Conservation (phyloP, 1,140 invertebrate genomes). For the Pissodes strobi region DNA sequence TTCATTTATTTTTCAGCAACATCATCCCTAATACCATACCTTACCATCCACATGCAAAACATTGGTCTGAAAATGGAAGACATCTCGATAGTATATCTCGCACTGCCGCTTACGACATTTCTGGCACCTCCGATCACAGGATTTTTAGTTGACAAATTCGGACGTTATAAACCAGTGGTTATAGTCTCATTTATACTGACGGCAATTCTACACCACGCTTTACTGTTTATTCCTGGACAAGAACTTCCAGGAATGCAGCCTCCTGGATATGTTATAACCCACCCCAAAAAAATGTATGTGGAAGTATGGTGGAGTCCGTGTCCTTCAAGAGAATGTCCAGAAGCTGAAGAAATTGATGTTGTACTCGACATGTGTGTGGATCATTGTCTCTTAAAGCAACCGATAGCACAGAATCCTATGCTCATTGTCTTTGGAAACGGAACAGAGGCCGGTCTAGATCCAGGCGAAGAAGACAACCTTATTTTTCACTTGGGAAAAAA, state of each 20-base stretch:
- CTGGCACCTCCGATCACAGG: conserved; percentile 78
- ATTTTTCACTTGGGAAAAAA: conserved; percentile 60
- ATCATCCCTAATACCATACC: conserved; percentile 77
- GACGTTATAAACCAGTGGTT: conserved; percentile 78
- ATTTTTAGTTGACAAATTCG: conserved; percentile 79
- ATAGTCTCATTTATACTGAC: conserved; percentile 73
- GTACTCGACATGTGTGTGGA: conserved; percentile 70
- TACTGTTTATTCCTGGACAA: conserved; percentile 73
- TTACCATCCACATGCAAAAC: conserved; percentile 86
- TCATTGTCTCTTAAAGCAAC: conserved; percentile 63
- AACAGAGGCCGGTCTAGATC: conserved; percentile 34
- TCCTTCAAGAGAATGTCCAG: conserved; percentile 73
- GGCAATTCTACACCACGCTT: conserved; percentile 72
- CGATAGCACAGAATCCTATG: conserved; percentile 10
- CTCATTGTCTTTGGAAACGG: conserved; percentile 25
- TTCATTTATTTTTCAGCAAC: conserved; percentile 74
- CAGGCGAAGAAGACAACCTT: conserved; percentile 59
- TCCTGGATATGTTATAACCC: conserved; percentile 71
- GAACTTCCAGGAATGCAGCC: conserved; percentile 73
- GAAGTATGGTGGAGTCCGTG: conserved; percentile 82
- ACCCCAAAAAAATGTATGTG: conserved; percentile 67
- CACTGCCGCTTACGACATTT: conserved; percentile 80
- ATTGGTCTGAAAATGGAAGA: conserved; percentile 82
- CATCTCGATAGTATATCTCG: conserved; percentile 81
- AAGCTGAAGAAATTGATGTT: conserved; percentile 71